Evolutionary conservation across 1,140 invertebrate genomes (phyloP).

Genomic region (Zaprionus davidi): DNA sequence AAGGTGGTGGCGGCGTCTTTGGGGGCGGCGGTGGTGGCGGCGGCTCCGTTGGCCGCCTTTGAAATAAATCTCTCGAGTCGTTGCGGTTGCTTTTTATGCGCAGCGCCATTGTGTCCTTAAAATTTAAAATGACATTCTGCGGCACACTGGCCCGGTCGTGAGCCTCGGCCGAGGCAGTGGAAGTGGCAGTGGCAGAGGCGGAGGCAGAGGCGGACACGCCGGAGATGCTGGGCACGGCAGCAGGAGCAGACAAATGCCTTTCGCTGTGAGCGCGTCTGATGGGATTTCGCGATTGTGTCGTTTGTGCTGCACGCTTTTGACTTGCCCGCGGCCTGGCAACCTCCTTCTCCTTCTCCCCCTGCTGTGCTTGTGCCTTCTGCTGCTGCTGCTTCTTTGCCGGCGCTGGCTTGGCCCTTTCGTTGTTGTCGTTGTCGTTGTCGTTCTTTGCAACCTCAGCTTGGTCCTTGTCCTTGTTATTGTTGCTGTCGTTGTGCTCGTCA

Average conservation of each 20-base stretch:
- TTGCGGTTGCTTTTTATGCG: conserved; percentile 87
- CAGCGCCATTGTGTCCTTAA: conserved; percentile 91
- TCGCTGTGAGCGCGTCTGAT: conserved; percentile 84
- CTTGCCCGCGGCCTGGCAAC: conserved; percentile 68
- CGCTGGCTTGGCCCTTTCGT: conserved; percentile 15
- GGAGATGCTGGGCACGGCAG: conserved; percentile 16
- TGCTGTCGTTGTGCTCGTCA: conserved; percentile 64
- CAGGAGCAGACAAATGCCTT: conserved; percentile 73
- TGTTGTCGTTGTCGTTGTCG: conserved; percentile 15
- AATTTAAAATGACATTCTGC: conserved; percentile 85
- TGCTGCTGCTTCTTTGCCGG: neutral
- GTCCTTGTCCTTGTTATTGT: conserved; percentile 32
- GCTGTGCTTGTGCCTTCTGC: neutral
- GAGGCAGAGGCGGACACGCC: neutral
- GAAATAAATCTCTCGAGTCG: conserved; percentile 87
- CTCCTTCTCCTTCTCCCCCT: neutral
- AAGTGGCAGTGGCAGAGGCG: neutral
- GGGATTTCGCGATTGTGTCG: conserved; percentile 84
- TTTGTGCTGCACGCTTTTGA: conserved; percentile 78
- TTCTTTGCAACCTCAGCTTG: conserved; percentile 17
- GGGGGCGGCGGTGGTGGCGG: conserved; percentile 82
- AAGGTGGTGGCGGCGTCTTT: conserved; percentile 15
- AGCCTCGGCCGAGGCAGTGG: conserved; percentile 2
- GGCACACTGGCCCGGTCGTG: conserved; percentile 42
- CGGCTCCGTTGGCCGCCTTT: conserved; percentile 80